These are phyloP conservation scores for Callimorpha dominula DNA, from an alignment of 2,888 invertebrate genomes.

Conservation along the genomic window DNA sequence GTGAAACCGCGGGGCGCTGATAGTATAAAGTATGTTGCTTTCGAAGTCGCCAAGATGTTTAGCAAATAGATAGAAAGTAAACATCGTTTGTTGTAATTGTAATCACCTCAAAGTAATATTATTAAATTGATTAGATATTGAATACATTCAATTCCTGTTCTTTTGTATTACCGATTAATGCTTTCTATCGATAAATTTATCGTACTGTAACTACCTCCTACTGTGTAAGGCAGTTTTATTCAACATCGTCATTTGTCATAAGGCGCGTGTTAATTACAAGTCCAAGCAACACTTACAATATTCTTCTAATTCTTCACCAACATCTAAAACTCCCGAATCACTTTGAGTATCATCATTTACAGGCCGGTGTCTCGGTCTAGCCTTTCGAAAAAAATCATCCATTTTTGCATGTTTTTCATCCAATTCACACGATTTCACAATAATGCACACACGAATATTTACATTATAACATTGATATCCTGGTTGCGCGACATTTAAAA, in stretches of 20 bases:
- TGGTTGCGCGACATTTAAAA: constrained; percentile 67
- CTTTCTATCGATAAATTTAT: background rate
- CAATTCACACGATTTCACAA: constrained; percentile 49
- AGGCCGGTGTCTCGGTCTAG: constrained; percentile 70
- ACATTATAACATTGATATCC: constrained; percentile 56
- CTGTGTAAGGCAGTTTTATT: background rate
- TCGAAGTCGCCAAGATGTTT: background rate
- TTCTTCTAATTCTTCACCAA: constrained; percentile 42
- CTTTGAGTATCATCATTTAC: constrained; percentile 81
- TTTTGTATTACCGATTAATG: background rate
- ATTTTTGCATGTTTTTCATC: constrained; percentile 62
- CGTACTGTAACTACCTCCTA: background rate
- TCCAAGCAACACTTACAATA: constrained; percentile 64
- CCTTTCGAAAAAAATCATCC: constrained; percentile 67
- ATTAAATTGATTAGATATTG: background rate
- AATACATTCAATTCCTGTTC: no score
- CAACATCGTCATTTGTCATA: background rate
- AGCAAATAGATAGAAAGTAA: background rate
- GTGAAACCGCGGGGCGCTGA: no score
- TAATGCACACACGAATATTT: constrained; percentile 50
- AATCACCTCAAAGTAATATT: background rate
- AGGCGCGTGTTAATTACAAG: background rate
- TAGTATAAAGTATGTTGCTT: no score
- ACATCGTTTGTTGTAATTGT: background rate
- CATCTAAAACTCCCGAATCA: constrained; percentile 74